Conservation (phyloP, 2,888 invertebrate genomes). For the Thera obeliscata region DNA sequence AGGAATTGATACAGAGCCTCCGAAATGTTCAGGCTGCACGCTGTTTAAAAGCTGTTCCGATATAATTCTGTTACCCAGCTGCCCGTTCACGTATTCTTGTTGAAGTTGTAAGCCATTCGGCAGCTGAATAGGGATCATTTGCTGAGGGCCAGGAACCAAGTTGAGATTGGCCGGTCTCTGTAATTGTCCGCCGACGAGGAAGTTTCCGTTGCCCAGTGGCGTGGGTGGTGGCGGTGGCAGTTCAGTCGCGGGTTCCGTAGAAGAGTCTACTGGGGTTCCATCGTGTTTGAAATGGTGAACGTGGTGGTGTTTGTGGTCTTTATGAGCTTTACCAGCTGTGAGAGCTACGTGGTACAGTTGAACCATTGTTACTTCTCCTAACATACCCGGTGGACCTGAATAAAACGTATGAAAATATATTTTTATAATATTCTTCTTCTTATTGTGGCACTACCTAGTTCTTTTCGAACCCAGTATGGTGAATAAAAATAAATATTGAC, state of each 20-base stretch:
- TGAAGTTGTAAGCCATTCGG: conserved; percentile 80
- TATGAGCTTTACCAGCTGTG: conserved; percentile 94
- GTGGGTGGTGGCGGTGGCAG: conserved; percentile 75
- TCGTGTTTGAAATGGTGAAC: conserved; percentile 91
- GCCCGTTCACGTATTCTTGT: conserved; percentile 86
- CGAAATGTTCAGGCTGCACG: conserved; percentile 56
- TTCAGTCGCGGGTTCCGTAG: conserved; percentile 84
- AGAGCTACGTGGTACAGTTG: conserved; percentile 92
- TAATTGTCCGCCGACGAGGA: conserved; percentile 87
- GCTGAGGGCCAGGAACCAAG: conserved; percentile 66
- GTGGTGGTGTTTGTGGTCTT: conserved; percentile 94
- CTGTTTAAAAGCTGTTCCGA: conserved; percentile 83
- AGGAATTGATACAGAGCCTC: conserved; percentile 41
- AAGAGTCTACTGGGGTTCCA: conserved; percentile 85
- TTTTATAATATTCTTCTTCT: neutral
- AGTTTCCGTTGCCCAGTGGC: conserved; percentile 80
- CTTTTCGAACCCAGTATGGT: too few species aligned
- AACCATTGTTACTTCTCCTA: conserved; percentile 91
- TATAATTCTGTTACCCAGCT: conserved; percentile 84
- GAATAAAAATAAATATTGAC: too few species aligned
- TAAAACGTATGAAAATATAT: neutral
- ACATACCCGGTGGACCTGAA: conserved; percentile 86
- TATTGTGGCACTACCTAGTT: neutral
- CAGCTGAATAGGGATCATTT: conserved; percentile 68
- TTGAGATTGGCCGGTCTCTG: conserved; percentile 84